Base-by-base conservation (phyloP, 30 jellyfish, hydroid and myxozoan genomes). In the Calvadosia cruxmelitensis region DNA sequence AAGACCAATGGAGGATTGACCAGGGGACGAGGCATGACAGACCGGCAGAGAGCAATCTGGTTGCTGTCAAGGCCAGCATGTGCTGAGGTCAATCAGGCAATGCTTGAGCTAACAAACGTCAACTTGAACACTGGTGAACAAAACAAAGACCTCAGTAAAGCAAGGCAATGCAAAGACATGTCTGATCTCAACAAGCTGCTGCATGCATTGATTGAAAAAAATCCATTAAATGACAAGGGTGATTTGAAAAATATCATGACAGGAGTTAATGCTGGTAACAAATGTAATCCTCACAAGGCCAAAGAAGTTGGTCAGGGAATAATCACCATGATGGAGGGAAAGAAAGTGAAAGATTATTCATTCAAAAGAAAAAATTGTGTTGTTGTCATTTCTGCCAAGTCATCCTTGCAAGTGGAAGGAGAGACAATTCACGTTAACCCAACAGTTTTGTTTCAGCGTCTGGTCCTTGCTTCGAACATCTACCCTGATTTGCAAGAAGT, bases 1-100 rank as follows among this genome's bases (percentile, higher is more conserved):
- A n/a, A n/a, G n/a, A n/a, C n/a, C n/a, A n/a, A n/a, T n/a, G n/a
- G 80, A 25, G 76, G 76, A 53, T 31, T 72, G 67, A 72, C 76
- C 23, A 49, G 66, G 1, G 82, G 82, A 32, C 31, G 53, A 1
- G 82, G 82, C 13, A 72, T 72, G 65, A 31, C 53, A 2, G 82
- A 72, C 25, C 33, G 31, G 7, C 83, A 72, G 33, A 65, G 76
- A 1, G 52, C 36, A 53, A 10, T 36, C 26, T 72, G 76, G 76
- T 49, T 72, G 67, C 66, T 53, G 0, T 72, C 82, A 53, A 72
- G 33, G 66, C 76, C 78, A 2, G 73, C 63, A 12, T 34, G 77
- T 36, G 76, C 92, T 33, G 49, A 78, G 33, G 49, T 53, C 2
- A 52, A 72, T 33, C 12, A 74, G 33, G 76, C 82, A 0, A 53